These are phyloP conservation scores for Halesus radiatus DNA, from an alignment of 1,140 invertebrate genomes.

Conservation along the genomic window DNA sequence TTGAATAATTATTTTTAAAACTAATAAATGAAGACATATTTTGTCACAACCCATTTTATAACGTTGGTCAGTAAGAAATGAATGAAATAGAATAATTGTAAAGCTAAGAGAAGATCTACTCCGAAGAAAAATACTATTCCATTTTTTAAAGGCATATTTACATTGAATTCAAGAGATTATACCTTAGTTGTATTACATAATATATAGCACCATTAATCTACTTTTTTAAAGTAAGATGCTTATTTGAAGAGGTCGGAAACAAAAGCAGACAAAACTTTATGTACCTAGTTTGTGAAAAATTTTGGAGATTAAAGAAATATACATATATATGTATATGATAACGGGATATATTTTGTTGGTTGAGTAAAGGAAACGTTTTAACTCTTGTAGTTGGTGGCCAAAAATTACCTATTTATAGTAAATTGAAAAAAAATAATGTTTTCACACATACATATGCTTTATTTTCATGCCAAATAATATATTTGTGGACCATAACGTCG, in stretches of 20 bases:
- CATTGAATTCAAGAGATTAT: slow-evolving; percentile 21
- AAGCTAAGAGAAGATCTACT: slow-evolving; percentile 18
- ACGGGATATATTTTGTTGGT: no score
- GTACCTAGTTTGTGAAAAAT: no score
- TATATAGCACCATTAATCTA: slow-evolving; percentile 39
- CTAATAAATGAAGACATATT: slow-evolving; percentile 23
- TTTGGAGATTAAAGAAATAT: no score
- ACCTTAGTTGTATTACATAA: neutral
- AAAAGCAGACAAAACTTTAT: no score
- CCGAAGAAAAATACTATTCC: slow-evolving; percentile 11
- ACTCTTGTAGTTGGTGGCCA: no score
- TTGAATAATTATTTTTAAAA: neutral
- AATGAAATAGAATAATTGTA: slow-evolving; percentile 2
- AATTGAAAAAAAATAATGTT: no score
- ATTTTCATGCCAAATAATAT: no score
- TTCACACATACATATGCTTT: no score
- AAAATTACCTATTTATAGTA: no score
- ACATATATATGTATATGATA: no score
- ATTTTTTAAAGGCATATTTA: slow-evolving; percentile 35
- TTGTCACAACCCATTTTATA: slow-evolving; percentile 36
- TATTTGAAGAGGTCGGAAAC: neutral
- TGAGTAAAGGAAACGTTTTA: no score
- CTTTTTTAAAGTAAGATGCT: neutral
- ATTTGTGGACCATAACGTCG: no score
- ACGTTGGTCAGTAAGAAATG: slow-evolving; percentile 26